Evolutionary conservation across 2,888 invertebrate species (phyloP).

Genomic region (Melanotus villosus): DNA sequence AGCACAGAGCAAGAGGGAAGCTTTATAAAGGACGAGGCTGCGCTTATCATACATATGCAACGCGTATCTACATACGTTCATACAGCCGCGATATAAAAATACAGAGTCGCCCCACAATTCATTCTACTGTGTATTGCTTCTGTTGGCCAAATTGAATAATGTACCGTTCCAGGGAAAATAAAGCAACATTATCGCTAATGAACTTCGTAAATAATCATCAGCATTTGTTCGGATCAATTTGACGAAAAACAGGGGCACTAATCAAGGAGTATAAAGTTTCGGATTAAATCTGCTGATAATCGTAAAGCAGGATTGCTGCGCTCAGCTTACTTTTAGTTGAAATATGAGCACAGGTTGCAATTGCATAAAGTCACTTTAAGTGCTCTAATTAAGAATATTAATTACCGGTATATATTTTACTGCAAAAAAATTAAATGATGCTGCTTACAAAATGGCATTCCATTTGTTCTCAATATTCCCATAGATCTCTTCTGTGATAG

Average conservation of each 20-base stretch:
- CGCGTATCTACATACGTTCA: slow-evolving; percentile 65
- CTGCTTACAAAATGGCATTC: no score
- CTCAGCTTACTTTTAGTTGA: slow-evolving; percentile 26
- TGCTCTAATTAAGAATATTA: slow-evolving; percentile 14
- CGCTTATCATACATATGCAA: slow-evolving; percentile 68
- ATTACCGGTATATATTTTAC: background rate
- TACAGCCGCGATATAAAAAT: slow-evolving; percentile 65
- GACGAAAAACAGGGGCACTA: slow-evolving; percentile 38
- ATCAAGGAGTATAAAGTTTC: slow-evolving; percentile 41
- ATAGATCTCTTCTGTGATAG: no score
- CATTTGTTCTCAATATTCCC: no score
- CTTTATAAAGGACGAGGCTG: slow-evolving; percentile 62
- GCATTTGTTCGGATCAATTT: slow-evolving; percentile 54
- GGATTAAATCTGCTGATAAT: slow-evolving; percentile 37
- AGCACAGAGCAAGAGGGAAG: slow-evolving; percentile 56
- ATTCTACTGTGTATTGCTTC: slow-evolving; percentile 55
- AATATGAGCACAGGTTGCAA: slow-evolving; percentile 21
- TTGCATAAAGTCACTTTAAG: slow-evolving; percentile 18
- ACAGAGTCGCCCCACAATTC: slow-evolving; percentile 62
- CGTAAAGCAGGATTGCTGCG: slow-evolving; percentile 32
- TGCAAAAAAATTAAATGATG: background rate
- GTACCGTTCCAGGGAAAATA: slow-evolving; percentile 61
- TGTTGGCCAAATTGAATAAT: slow-evolving; percentile 63
- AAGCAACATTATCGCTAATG: slow-evolving; percentile 64
- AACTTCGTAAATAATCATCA: slow-evolving; percentile 63